Conservation (phyloP, 1,140 invertebrate species). For the Alviniconcha marisindica region DNA sequence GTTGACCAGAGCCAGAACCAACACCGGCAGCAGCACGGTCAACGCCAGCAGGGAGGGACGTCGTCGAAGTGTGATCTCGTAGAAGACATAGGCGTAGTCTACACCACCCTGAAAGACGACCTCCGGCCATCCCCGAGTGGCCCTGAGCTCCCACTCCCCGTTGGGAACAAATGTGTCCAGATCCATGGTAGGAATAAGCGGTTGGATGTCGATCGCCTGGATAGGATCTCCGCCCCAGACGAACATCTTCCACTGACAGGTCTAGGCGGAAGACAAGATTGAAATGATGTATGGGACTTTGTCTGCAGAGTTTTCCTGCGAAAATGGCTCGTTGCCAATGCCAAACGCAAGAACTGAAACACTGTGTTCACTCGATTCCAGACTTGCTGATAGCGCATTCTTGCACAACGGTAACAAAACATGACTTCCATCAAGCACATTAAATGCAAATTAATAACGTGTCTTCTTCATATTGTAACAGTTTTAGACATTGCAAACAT, state of each 20-base stretch:
- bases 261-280: slow-evolving; percentile 79
- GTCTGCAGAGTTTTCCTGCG: too few species aligned
- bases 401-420: too few species aligned
- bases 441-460: too few species aligned
- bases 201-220: slow-evolving; percentile 1
- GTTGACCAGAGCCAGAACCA: slow-evolving; percentile 38
- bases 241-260: slow-evolving; percentile 97
- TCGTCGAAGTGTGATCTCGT: slow-evolving; percentile 28
- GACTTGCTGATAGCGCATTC: too few species aligned
- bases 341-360: too few species aligned
- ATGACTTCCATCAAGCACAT: too few species aligned
- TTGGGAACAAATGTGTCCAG: slow-evolving; percentile 14
- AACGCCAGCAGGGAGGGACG: slow-evolving; percentile 22
- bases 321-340: too few species aligned
- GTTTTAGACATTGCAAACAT: too few species aligned
- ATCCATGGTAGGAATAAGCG: not conserved
- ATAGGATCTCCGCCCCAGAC: slow-evolving; percentile 90
- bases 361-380: too few species aligned
- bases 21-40: slow-evolving; percentile 37
- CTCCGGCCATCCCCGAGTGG: not conserved
- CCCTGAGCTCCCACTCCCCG: slow-evolving; percentile 42
- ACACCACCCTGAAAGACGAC: not conserved
- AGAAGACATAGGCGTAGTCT: not conserved
- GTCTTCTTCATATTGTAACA: too few species aligned
- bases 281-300: not conserved